These are phyloP conservation scores for Tillus elongatus DNA, from an alignment of 2,888 invertebrate genomes.

Conservation along the genomic window DNA sequence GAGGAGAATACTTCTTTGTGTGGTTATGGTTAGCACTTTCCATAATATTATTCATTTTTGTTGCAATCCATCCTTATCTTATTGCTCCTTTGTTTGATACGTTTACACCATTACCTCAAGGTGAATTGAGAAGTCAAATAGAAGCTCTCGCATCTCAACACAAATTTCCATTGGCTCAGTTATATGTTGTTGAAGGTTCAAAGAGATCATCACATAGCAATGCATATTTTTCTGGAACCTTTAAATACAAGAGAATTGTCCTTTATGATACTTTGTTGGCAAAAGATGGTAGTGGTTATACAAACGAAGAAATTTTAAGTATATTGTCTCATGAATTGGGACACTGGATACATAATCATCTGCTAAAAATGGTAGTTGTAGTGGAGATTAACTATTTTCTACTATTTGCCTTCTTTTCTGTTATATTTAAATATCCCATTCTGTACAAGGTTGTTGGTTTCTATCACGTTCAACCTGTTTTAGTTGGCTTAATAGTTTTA, in stretches of 20 bases:
- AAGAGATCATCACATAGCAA: conserved; percentile 96
- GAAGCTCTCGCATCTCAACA: conserved; percentile 79
- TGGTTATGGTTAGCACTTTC: conserved; percentile 94
- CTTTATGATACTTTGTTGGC: conserved; percentile 91
- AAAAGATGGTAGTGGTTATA: conserved; percentile 65
- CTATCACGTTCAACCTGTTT: conserved; percentile 65
- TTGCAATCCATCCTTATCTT: conserved; percentile 87
- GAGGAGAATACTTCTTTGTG: conserved; percentile 91
- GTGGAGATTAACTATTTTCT: conserved; percentile 68
- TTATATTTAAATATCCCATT: conserved; percentile 56
- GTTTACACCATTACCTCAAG: conserved; percentile 88
- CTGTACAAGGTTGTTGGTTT: conserved; percentile 91
- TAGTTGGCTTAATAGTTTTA: conserved; percentile 83
- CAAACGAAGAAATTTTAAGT: conserved; percentile 86
- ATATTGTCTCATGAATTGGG: conserved; percentile 95
- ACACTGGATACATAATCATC: conserved; percentile 92
- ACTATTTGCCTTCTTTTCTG: conserved; percentile 57
- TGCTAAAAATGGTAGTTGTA: conserved; percentile 72
- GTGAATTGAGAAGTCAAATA: conserved; percentile 76
- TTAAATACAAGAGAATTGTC: conserved; percentile 95
- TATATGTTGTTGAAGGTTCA: conserved; percentile 95
- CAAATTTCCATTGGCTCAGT: conserved; percentile 83
- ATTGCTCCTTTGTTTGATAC: conserved; percentile 98
- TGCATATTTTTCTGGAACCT: conserved; percentile 96
- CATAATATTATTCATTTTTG: conserved; percentile 66